Evolutionary conservation across 2,888 invertebrate genomes (phyloP).

Genomic region (Lycia hirtaria): DNA sequence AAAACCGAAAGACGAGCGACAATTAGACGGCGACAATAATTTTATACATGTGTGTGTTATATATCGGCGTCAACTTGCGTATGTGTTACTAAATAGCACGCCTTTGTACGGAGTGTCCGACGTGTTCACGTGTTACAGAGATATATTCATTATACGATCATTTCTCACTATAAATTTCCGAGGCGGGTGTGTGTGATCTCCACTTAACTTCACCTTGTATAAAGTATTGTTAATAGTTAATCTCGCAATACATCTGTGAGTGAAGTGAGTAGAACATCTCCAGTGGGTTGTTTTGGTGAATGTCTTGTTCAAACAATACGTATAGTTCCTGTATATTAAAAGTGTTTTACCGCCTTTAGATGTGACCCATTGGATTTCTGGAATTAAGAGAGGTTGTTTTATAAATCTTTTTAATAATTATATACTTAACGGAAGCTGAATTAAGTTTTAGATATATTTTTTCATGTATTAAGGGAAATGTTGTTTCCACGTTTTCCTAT

Average conservation of each 20-base stretch:
- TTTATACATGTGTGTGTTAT: no score
- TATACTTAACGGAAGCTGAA: no score
- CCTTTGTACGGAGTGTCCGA: neutral
- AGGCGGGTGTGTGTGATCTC: neutral
- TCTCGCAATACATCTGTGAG: neutral
- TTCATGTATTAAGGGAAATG: no score
- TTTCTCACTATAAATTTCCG: neutral
- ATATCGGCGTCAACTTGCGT: no score
- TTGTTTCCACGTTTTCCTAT: no score
- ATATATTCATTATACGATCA: neutral
- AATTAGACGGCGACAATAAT: no score
- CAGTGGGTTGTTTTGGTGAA: neutral
- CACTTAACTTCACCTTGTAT: neutral
- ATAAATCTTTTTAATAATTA: no score
- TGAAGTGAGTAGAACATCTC: constrained; percentile 11
- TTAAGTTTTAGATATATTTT: no score
- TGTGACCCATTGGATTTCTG: neutral
- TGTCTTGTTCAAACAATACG: constrained; percentile 2
- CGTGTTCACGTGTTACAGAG: neutral
- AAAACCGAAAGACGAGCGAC: no score
- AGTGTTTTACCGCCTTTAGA: neutral
- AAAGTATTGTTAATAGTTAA: neutral
- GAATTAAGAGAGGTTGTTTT: neutral
- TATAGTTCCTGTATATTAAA: neutral
- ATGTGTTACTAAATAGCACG: neutral